Percentiles rank a stretch among this genome's conserved stretches.
phyloP scores from a whole-genome alignment of 1,140 invertebrate genomes.

The Carcinoscorpius rotundicauda region DNA sequence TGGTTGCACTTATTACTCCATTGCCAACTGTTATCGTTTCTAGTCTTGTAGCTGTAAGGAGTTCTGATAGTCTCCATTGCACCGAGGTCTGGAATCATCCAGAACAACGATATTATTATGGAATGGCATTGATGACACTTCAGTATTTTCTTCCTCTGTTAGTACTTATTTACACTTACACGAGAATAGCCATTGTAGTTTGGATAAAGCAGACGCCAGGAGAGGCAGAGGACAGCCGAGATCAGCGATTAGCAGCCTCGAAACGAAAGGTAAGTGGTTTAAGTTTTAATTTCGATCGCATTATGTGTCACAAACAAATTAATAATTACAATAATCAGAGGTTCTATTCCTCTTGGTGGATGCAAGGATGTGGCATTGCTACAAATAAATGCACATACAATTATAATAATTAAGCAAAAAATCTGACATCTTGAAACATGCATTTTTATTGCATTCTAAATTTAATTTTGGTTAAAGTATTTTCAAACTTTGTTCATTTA shows the following conservation, averaged over 20 bases:
- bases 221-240: conserved; percentile 63
- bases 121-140: conserved; percentile 59
- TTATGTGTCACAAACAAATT: no score
- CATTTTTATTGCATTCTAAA: no score
- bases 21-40: conserved; percentile 60
- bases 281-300: no score
- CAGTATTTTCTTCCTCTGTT: conserved; percentile 71
- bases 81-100: conserved; percentile 25
- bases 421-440: no score
- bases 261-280: conserved; percentile 63
- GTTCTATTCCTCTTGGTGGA: no score
- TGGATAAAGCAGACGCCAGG: conserved; percentile 76
- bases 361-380: no score
- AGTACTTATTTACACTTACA: conserved; percentile 73
- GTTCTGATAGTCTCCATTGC: conserved; percentile 39
- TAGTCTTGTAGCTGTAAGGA: conserved; percentile 25
- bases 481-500: no score
- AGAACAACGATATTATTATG: conserved; percentile 51
- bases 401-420: no score
- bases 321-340: no score
- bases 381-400: no score
- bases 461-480: no score
- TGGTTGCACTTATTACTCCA: conserved; percentile 59
- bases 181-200: conserved; percentile 66
- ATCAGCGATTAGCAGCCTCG: conserved; percentile 65